Base-by-base conservation (phyloP, 2,113 vertebrate species). In the Heliornis fulica region DNA sequence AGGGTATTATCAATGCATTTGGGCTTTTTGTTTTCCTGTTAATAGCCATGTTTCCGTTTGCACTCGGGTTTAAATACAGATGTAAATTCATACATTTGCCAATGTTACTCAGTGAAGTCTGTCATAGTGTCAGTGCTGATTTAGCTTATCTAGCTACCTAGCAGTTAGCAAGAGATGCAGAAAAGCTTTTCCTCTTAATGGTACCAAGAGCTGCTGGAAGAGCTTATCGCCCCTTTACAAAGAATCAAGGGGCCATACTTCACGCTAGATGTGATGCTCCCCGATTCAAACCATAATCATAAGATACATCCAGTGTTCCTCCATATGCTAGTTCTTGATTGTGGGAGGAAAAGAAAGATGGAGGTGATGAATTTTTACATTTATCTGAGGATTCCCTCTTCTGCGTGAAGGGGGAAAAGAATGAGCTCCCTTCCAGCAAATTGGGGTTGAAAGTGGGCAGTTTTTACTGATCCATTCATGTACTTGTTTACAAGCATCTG, bases 21-120 rank as follows among this genome's bases (percentile, higher is more conserved):
- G 36, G 41, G 19, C 36, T 87, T 85, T 90, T 93, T 90, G 38
- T 93, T 92, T 94, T 80, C 18, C 17, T 65, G 40, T 25, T 87
- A 57, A 56, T 75, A 70, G 45, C 43, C 65, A 14, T 66, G 50
- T 56, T 95, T 87, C 64, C 34, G 69, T 68, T 89, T 46, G 45
- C 41, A 14, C 78, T 79, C 53, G 69, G 29, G 4, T 93, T 92
- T 94, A 89, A 87, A 63, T 91, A 70, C 38, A 77, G 56, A 66
- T 77, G 48, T 82, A 82, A 83, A 87, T 86, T 66, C 43, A 69
- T 75, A 17, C 26, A 29, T 89, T 89, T 81, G 12, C 54, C 69
- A 46, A 54, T 61, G 70, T 83, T 88, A 54, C 32, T 65, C 21
- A 18, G 19, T 64, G 61, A 89, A 54, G 41, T 79, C 69, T 82